A percentile compares a stretch with the other conserved stretches of the same genome.
Conservation (phyloP, 2,888 invertebrate genomes). For the Chelonus formosanus region DNA sequence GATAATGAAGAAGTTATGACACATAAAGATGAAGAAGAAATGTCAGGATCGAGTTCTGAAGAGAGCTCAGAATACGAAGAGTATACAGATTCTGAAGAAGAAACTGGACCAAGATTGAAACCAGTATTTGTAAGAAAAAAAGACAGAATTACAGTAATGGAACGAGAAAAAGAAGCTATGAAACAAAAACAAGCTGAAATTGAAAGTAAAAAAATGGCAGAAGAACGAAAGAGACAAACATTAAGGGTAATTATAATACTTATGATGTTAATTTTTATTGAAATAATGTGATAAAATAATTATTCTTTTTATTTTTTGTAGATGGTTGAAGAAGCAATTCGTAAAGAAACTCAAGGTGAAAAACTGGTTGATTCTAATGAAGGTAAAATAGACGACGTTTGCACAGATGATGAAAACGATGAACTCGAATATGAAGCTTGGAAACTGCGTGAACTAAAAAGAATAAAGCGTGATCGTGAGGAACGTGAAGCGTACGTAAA, state of each 20-base stretch:
- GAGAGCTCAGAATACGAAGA: constrained; percentile 87
- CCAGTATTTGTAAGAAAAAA: constrained; percentile 94
- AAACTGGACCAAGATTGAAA: constrained; percentile 90
- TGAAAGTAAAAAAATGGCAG: constrained; percentile 84
- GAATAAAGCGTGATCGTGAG: constrained; percentile 95
- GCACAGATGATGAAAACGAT: constrained; percentile 95
- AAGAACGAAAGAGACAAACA: constrained; percentile 89
- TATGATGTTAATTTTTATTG: constrained; percentile 10
- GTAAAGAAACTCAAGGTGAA: constrained; percentile 76
- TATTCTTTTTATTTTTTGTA: constrained; percentile 47
- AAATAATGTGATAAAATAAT: background rate
- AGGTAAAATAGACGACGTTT: constrained; percentile 83
- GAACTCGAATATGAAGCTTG: constrained; percentile 97
- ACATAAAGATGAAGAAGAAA: constrained; percentile 77
- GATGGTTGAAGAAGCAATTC: constrained; percentile 88
- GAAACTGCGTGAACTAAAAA: constrained; percentile 95
- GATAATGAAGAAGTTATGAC: constrained; percentile 75
- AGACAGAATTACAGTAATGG: constrained; percentile 94
- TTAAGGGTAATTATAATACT: constrained; percentile 68
- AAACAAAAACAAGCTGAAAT: constrained; percentile 85
- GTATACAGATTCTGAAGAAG: constrained; percentile 89
- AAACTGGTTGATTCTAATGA: constrained; percentile 73
- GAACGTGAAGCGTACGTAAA: constrained; percentile 86
- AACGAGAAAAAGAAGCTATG: constrained; percentile 88
- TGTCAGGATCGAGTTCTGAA: constrained; percentile 65